Conservation (phyloP, 2,888 invertebrate genomes). For the Aphidoletes aphidimyza region DNA sequence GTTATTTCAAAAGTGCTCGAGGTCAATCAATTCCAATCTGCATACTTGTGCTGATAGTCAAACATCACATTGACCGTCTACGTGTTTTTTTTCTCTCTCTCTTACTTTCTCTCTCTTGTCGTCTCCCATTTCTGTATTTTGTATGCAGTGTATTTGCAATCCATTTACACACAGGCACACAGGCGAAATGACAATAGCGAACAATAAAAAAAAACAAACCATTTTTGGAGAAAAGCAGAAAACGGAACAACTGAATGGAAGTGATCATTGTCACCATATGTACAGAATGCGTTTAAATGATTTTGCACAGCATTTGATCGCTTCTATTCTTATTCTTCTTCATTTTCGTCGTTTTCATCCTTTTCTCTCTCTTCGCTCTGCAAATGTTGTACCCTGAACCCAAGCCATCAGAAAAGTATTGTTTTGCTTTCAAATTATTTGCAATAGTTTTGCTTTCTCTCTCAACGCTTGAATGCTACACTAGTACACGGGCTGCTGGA, state of each 20-base stretch:
- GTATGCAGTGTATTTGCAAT: not conserved
- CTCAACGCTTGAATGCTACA: too few relatives aligned
- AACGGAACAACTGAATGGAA: not conserved
- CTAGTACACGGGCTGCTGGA: too few relatives aligned
- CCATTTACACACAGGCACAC: too few relatives aligned
- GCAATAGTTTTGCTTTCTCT: not conserved
- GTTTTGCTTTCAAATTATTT: not conserved
- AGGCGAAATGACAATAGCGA: too few relatives aligned
- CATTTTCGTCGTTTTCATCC: not conserved
- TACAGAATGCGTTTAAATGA: constrained; percentile 12
- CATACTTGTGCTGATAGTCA: not conserved
- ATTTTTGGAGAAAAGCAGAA: not conserved
- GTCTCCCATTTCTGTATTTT: too few relatives aligned
- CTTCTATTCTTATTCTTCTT: not conserved
- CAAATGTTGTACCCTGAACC: too few relatives aligned
- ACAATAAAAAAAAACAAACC: not conserved
- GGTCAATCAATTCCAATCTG: constrained; percentile 42
- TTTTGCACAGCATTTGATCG: not conserved
- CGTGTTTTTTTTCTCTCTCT: not conserved
- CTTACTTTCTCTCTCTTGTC: not conserved
- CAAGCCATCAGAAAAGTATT: not conserved
- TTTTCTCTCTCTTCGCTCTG: not conserved
- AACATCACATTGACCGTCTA: not conserved
- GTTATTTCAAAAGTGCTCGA: constrained; percentile 47
- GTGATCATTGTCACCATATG: constrained; percentile 44